Evolutionary conservation across 2,888 invertebrate genomes (phyloP), one percentile per base, ranked within the genome.

Genomic region (Perithous albicinctus): DNA sequence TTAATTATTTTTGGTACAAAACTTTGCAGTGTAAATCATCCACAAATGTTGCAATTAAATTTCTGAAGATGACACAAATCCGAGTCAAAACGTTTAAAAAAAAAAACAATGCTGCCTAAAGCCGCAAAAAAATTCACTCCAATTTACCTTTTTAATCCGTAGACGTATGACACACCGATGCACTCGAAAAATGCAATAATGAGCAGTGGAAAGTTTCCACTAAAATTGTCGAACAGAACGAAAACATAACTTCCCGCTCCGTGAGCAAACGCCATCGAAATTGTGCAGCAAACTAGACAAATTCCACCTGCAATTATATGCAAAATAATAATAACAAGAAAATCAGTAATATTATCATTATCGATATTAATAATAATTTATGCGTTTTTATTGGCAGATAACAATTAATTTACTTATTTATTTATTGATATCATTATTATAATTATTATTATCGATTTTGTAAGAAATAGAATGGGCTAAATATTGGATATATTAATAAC

Each of bases 121-220:
- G n/a, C n/a, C n/a, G n/a, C n/a, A n/a, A n/a, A n/a, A n/a, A n/a
- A n/a, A n/a, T n/a, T n/a, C n/a, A n/a, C n/a, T n/a, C n/a, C n/a
- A n/a, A 70, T n/a, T 72, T 91, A 97, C 97, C 97, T 96, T 90
- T 97, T 96, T 4, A 98, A 95, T 23, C 98, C 98, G 91, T 99
- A 99, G 0, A 99, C 96, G 91, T 98, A 99, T n/a, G 98, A 95
- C 10, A 99, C 97, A 2, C 97, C 97, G 74, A 98, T 94, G 88
- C 98, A 98, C 93, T 99, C 98, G 90, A 96, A 98, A 87, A 99
- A 96, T 0, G 98, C 98, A 74, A 99, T 98, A 88, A 98, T 97
- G 82, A 98, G 94, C 85, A 98, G 93, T 0, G 98, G 98, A 88
- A 98, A 98, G 88, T 98, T 98, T 10, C 98, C 98, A 86, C 97